Conservation (phyloP, 2,797 vertebrate genomes). For the Cuculus canorus region DNA sequence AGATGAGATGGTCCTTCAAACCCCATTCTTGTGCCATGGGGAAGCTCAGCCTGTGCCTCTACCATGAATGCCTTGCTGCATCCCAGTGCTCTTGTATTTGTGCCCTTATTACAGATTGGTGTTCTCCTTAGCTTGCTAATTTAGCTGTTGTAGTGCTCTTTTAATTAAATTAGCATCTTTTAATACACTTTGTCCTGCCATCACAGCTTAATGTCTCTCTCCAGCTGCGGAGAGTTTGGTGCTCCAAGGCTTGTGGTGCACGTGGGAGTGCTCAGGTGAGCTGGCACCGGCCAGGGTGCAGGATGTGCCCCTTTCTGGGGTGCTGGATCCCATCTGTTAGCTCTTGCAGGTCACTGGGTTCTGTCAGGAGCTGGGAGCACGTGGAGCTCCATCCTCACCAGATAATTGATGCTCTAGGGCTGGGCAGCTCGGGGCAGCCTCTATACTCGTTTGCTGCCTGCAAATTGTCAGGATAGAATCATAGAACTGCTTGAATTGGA, state of each 20-base stretch:
- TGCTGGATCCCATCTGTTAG: neutral
- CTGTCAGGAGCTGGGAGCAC: neutral
- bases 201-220: neutral
- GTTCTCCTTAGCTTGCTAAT: neutral
- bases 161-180: constrained; percentile 39
- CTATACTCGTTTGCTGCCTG: neutral
- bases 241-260: neutral
- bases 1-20: neutral
- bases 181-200: neutral
- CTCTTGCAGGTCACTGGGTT: neutral
- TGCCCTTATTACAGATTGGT: neutral
- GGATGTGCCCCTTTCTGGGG: neutral
- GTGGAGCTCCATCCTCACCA: neutral
- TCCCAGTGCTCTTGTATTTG: accelerated
- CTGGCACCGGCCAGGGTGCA: neutral
- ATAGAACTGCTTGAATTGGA: too few relatives aligned
- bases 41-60: neutral
- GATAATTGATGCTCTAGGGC: accelerated
- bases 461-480: neutral
- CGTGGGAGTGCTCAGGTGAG: neutral
- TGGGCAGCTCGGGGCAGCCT: neutral
- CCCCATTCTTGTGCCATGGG: accelerated
- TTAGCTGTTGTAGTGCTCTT: neutral
- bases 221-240: neutral
- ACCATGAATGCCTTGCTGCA: accelerated